phyloP scores from a whole-genome alignment of 2,113 vertebrate species.

The Alectura lathami region DNA sequence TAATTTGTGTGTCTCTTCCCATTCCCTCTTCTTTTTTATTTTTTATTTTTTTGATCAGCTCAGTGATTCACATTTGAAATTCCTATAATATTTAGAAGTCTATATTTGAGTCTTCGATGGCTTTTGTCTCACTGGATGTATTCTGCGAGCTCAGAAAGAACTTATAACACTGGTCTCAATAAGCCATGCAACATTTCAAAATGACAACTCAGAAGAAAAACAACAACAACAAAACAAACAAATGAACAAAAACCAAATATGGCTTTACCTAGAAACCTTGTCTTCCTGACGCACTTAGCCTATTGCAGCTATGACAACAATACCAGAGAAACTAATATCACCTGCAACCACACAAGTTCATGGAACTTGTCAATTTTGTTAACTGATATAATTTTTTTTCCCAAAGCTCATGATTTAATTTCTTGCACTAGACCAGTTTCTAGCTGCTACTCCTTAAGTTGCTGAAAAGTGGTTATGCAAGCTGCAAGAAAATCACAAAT shows the following conservation, averaged over 20 bases:
- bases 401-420: background rate
- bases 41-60: background rate
- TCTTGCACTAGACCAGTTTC: background rate
- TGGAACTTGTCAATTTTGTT: background rate
- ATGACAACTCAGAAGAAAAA: background rate
- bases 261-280: background rate
- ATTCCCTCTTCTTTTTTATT: background rate
- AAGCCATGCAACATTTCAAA: background rate
- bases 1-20: background rate
- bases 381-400: background rate
- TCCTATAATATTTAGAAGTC: background rate
- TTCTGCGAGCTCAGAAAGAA: background rate
- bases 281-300: background rate
- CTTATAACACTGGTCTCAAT: background rate
- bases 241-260: background rate
- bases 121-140: background rate
- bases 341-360: background rate
- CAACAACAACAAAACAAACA: too few relatives aligned
- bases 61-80: background rate
- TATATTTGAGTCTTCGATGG: background rate
- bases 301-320: background rate
- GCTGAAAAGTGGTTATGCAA: background rate
- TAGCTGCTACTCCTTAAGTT: background rate
- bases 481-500: background rate
- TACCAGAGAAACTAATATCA: background rate